phyloP scores from a whole-genome alignment of 2,888 invertebrate species.

The Cephus spinipes region DNA sequence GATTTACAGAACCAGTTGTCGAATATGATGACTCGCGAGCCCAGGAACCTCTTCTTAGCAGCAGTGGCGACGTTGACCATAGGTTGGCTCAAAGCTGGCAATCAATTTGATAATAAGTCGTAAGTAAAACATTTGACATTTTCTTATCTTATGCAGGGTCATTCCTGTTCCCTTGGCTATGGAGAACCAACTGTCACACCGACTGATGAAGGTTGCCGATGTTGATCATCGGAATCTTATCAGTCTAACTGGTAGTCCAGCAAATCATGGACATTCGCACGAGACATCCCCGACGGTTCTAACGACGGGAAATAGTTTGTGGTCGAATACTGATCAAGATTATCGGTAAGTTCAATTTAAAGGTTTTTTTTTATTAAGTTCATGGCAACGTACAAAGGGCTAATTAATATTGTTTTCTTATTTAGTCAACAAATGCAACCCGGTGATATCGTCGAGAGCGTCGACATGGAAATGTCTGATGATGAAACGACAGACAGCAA shows the following conservation, averaged over 20 bases:
- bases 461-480: slow-evolving; percentile 90
- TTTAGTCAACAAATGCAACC: slow-evolving; percentile 42
- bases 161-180: slow-evolving; percentile 57
- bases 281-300: slow-evolving; percentile 43
- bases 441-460: slow-evolving; percentile 81
- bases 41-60: slow-evolving; percentile 58
- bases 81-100: slow-evolving; percentile 39
- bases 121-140: neutral
- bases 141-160: slow-evolving; percentile 38
- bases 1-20: slow-evolving; percentile 69
- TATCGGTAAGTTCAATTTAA: slow-evolving; percentile 52
- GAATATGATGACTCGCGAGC: slow-evolving; percentile 73
- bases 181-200: slow-evolving; percentile 58
- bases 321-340: slow-evolving; percentile 62
- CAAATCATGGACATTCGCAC: slow-evolving; percentile 53
- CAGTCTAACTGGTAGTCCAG: slow-evolving; percentile 81
- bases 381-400: neutral
- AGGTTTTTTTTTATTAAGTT: neutral
- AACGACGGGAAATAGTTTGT: slow-evolving; percentile 48
- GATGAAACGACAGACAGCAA: slow-evolving; percentile 71
- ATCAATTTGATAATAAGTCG: neutral
- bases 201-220: slow-evolving; percentile 69
- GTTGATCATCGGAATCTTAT: slow-evolving; percentile 88
- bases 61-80: slow-evolving; percentile 63
- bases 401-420: slow-evolving; percentile 9